Conservation (phyloP, 2,113 vertebrate genomes). For the Malurus alboscapulatus region DNA sequence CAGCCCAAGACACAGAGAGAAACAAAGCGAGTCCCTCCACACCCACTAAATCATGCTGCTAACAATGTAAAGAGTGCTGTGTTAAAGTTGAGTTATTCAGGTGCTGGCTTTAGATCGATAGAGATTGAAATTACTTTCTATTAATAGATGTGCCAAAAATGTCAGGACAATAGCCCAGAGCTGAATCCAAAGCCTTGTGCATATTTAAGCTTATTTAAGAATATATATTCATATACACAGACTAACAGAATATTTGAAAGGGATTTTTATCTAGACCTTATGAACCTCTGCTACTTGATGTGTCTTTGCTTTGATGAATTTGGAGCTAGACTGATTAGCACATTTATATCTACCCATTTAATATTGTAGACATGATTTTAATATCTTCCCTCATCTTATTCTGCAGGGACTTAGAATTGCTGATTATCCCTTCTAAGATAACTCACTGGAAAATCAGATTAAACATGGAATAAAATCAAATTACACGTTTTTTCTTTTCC, state of each 20-base stretch:
- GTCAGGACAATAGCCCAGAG: not conserved
- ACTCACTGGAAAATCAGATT: conserved; percentile 10
- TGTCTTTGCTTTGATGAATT: conserved; percentile 26
- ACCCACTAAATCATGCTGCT: not conserved
- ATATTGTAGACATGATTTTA: not conserved
- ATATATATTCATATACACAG: not conserved
- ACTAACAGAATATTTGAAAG: conserved; percentile 20
- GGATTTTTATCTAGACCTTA: conserved; percentile 22
- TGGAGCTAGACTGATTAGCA: not conserved
- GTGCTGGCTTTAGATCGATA: not conserved
- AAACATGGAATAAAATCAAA: not conserved
- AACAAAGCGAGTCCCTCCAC: not conserved
- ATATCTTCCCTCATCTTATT: not conserved
- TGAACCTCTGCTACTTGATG: not conserved
- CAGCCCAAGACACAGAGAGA: not conserved
- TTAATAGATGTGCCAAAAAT: not conserved
- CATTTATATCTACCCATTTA: not conserved
- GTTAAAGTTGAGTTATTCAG: not conserved
- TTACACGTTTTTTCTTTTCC: not conserved
- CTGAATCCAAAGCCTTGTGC: not conserved
- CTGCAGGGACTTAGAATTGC: not conserved
- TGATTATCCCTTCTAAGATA: not conserved
- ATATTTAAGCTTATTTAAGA: not conserved
- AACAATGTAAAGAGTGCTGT: not conserved
- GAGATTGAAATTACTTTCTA: not conserved